Conservation (phyloP, 2,113 vertebrate species). For the Dromaius novaehollandiae region DNA sequence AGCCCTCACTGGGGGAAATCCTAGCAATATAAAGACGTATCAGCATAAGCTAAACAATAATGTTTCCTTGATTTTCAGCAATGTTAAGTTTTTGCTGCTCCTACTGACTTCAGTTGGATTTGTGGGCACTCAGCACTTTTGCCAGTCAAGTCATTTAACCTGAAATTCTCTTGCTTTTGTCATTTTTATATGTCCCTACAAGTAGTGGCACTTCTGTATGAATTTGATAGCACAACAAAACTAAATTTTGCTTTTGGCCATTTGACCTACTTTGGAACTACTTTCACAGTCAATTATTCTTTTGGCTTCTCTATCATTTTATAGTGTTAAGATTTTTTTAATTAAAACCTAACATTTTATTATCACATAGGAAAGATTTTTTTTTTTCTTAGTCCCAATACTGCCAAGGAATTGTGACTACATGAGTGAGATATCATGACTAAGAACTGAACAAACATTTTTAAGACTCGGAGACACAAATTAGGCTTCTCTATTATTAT, state of each 20-base stretch:
- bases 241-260: slow-evolving; percentile 7
- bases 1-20: not conserved
- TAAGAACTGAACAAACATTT: not conserved
- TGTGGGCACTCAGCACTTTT: not conserved
- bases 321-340: not conserved
- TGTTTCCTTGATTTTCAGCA: not conserved
- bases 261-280: slow-evolving; percentile 45
- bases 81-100: not conserved
- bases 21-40: not conserved
- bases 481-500: not conserved
- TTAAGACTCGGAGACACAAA: not conserved
- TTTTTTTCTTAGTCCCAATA: not conserved
- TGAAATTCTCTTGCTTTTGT: not conserved
- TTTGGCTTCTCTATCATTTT: not conserved
- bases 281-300: slow-evolving; percentile 29
- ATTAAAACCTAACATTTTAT: not conserved
- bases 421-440: not conserved
- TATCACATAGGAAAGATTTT: not conserved
- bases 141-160: not conserved
- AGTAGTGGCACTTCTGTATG: not conserved
- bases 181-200: not conserved
- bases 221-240: slow-evolving; percentile 5
- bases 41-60: not conserved
- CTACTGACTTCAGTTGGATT: not conserved
- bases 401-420: not conserved